Percentiles rank a stretch among this genome's conserved stretches.
These are phyloP conservation scores for Nyctereutes procyonoides DNA, from an alignment of 2,113 vertebrate species.

Conservation along the genomic window DNA sequence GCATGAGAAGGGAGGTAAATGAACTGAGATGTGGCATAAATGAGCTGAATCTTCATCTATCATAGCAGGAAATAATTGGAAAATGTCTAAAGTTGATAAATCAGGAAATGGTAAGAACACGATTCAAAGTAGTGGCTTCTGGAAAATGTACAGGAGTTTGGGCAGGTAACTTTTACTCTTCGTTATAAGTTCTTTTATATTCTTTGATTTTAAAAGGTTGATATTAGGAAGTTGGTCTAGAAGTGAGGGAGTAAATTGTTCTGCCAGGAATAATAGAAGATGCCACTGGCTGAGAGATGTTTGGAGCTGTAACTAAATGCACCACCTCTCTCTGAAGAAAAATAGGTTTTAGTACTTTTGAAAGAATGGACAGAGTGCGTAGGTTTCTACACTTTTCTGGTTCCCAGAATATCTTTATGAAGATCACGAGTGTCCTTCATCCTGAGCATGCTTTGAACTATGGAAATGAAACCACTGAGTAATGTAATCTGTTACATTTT, in stretches of 20 bases:
- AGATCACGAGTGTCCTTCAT: neutral
- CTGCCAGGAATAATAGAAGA: neutral
- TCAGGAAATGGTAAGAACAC: neutral
- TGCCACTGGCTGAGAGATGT: neutral
- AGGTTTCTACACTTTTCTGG: neutral
- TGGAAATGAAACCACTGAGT: neutral
- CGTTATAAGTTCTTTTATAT: neutral
- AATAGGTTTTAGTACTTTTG: neutral
- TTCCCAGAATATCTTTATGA: neutral
- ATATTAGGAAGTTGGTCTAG: neutral
- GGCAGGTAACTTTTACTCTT: neutral
- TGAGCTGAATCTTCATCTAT: neutral
- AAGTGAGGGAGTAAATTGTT: neutral
- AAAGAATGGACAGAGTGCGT: neutral
- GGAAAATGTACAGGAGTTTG: neutral
- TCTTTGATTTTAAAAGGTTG: neutral
- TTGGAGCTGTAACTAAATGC: neutral
- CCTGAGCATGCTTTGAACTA: neutral
- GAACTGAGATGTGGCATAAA: neutral
- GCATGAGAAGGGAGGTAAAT: neutral
- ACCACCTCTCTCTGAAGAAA: neutral
- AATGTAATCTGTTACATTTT: neutral
- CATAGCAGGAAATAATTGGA: neutral
- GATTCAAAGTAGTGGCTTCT: neutral
- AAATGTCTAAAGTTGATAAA: neutral